These are phyloP conservation scores for Lutjanus erythropterus DNA, from an alignment of 2,113 vertebrate genomes.

Conservation along the genomic window DNA sequence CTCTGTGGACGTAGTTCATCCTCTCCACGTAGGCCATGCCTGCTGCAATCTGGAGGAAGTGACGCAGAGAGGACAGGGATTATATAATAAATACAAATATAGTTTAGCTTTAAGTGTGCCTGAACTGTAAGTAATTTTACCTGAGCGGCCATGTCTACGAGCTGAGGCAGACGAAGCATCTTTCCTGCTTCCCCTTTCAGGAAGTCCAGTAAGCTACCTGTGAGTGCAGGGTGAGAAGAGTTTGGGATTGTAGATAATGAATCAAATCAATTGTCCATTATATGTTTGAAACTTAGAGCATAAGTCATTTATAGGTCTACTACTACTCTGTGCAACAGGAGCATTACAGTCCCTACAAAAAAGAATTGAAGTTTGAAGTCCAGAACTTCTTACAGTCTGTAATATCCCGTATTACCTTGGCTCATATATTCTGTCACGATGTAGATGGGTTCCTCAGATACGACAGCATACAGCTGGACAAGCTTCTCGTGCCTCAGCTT, in stretches of 20 bases:
- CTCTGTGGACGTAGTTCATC: slow-evolving; percentile 98
- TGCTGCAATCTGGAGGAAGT: slow-evolving; percentile 89
- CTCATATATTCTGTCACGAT: slow-evolving; percentile 98
- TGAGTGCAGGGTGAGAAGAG: slow-evolving; percentile 40
- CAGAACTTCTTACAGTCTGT: not conserved
- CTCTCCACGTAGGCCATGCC: slow-evolving; percentile 98
- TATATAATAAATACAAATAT: not conserved
- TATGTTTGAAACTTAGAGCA: not conserved
- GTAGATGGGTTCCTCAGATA: slow-evolving; percentile 97
- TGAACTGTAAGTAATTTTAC: slow-evolving; percentile 71
- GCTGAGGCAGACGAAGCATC: slow-evolving; percentile 94
- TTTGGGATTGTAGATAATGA: not conserved
- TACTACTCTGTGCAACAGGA: not conserved
- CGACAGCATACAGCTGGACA: slow-evolving; percentile 95
- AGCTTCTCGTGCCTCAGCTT: slow-evolving; percentile 96
- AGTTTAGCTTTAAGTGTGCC: no score
- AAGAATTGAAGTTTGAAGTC: not conserved
- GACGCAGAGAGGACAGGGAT: not conserved
- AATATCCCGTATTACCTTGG: slow-evolving; percentile 86
- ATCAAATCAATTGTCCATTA: not conserved
- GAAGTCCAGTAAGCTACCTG: slow-evolving; percentile 96
- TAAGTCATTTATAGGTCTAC: no score
- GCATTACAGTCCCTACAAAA: not conserved
- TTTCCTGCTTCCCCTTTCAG: slow-evolving; percentile 96
- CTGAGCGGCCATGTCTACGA: slow-evolving; percentile 98